Base-by-base conservation (phyloP, 2,797 vertebrate genomes). In the Xenopus petersii region DNA sequence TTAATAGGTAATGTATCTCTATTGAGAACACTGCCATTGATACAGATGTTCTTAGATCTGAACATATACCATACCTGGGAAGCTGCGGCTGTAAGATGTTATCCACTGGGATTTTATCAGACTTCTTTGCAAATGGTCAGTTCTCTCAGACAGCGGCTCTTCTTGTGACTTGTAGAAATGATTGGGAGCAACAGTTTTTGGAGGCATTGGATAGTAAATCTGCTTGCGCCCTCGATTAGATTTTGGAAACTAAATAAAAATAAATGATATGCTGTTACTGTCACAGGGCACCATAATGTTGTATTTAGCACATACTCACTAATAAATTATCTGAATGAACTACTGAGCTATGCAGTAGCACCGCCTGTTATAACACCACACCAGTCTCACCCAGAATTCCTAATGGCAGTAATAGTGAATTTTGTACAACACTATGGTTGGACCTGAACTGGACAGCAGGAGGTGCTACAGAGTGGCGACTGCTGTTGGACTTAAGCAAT, bases 61-160 rank as follows among this genome's bases (percentile, higher is more conserved):
- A 42, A 6, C 2, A 4, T 17, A 56, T 60, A 3, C 15, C 72
- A 47, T 85, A 93, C 91, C 92, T 89, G 90, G 91, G 79, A 91
- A 95, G 67, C 92, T 75, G 73, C 81, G 81, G 62, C 85, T 85
- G 56, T 95, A 91, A 0, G 89, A 88, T 56, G 89, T 92, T 71
- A 92, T 46, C 92, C 93, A 91, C 1, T 88, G 89, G 4, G 85
- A 78, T 71, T 71, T 88, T 79, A 93, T 88, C 74, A 91, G 13
- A 67, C 92, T 94, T 81, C 47, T 84, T 75, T 93, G 80, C 75
- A 88, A 91, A 80, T 92, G 92, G 67, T 78, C 83, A 33, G 88
- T 93, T 76, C 83, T 87, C 65, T 88, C 73, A 65, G 86, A 85
- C 24, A 86, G 71, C 0, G 87, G 80, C 61, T 82, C 68, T 78